Conservation (phyloP, 2,888 invertebrate species). For the Pediacus dermestoides region DNA sequence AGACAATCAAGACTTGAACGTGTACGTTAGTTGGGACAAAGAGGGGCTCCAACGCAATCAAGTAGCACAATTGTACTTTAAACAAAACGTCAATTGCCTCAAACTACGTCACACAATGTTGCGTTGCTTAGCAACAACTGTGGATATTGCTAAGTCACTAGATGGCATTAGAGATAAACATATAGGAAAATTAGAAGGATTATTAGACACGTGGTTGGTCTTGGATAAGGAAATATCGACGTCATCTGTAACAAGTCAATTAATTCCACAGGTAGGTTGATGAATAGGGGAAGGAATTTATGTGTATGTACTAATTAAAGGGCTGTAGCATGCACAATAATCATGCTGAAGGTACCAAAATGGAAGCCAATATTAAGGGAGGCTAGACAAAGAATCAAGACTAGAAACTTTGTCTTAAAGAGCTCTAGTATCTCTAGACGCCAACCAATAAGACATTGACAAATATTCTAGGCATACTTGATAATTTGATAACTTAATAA, state of each 20-base stretch:
- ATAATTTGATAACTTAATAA: not conserved
- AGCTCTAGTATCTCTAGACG: too few relatives aligned
- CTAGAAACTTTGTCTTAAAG: too few relatives aligned
- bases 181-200: conserved; percentile 32
- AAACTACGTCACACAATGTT: conserved; percentile 39
- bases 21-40: conserved; percentile 69
- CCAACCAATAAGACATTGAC: conserved; percentile 28
- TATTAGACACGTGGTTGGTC: conserved; percentile 38
- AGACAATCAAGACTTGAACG: conserved; percentile 76
- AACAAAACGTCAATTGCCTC: conserved; percentile 41
- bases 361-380: conserved; percentile 10
- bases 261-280: conserved; percentile 4
- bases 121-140: conserved; percentile 32
- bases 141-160: conserved; percentile 39
- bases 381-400: conserved; percentile 17
- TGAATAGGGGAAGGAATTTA: conserved; percentile 1
- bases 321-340: not conserved
- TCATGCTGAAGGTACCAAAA: not conserved
- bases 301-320: not conserved
- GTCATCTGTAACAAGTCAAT: too few relatives aligned
- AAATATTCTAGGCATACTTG: not conserved
- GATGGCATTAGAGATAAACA: conserved; percentile 37
- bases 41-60: conserved; percentile 47
- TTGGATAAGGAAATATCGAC: conserved; percentile 21
- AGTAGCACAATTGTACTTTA: conserved; percentile 34